Conservation (phyloP, 2,797 vertebrate genomes). For the Bovichtus diacanthus region DNA sequence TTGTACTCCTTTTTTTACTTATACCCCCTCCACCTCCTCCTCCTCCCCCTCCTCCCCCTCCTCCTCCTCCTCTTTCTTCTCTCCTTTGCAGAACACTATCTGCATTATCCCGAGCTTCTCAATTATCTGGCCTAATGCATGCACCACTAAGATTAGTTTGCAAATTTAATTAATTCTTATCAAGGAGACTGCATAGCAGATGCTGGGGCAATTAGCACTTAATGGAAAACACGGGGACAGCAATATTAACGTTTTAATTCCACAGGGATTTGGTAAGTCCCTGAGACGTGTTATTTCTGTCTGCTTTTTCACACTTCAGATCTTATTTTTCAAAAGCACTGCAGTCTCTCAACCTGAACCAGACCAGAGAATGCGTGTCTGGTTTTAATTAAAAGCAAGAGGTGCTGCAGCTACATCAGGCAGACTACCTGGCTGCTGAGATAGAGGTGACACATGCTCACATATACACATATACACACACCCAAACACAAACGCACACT, state of each 20-base stretch:
- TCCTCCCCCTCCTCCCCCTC: background rate
- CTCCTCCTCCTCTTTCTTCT: constrained; percentile 39
- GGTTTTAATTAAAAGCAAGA: constrained; percentile 73
- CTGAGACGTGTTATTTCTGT: constrained; percentile 74
- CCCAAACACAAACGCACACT: background rate
- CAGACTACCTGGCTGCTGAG: constrained; percentile 54
- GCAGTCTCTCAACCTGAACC: constrained; percentile 75
- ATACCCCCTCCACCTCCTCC: constrained; percentile 4
- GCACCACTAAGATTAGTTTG: constrained; percentile 86
- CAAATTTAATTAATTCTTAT: constrained; percentile 90
- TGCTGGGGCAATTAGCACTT: constrained; percentile 87
- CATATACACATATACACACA: constrained; percentile 18
- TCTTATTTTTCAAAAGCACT: constrained; percentile 73
- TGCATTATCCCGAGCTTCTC: constrained; percentile 77
- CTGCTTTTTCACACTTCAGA: constrained; percentile 75
- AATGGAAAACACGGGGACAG: constrained; percentile 86
- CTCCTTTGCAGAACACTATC: constrained; percentile 67
- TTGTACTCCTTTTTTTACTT: constrained; percentile 39
- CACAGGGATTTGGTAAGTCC: constrained; percentile 77
- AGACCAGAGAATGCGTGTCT: constrained; percentile 69
- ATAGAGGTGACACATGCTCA: constrained; percentile 48
- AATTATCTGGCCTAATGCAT: constrained; percentile 83
- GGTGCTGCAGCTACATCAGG: constrained; percentile 45
- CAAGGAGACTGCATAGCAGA: constrained; percentile 86
- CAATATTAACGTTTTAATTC: constrained; percentile 86